These are phyloP conservation scores for Potorous gilbertii DNA, from an alignment of 2,797 vertebrate species.

Conservation along the genomic window DNA sequence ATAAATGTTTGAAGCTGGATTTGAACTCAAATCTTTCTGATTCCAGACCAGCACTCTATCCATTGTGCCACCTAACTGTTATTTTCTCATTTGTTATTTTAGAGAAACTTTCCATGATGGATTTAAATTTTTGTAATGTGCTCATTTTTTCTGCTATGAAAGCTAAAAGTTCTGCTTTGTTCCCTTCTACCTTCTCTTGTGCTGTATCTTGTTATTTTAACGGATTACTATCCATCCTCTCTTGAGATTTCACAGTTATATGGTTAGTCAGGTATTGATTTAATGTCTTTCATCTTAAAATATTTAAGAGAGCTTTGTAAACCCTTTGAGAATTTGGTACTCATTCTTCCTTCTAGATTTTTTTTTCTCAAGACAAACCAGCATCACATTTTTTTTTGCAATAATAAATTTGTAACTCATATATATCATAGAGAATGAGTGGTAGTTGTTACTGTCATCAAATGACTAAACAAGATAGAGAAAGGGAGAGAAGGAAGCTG, in stretches of 20 bases:
- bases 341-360: background rate
- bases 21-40: background rate
- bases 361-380: background rate
- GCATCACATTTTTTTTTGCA: background rate
- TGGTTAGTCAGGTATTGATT: background rate
- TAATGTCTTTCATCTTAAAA: background rate
- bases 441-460: background rate
- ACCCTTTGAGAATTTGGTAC: background rate
- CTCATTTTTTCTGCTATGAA: background rate
- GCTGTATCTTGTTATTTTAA: background rate
- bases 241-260: background rate
- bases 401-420: background rate
- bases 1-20: background rate
- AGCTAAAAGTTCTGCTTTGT: background rate
- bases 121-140: background rate
- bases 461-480: background rate
- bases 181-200: background rate
- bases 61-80: background rate
- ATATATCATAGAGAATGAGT: no score
- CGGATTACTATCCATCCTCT: background rate
- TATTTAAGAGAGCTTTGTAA: background rate
- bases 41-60: background rate
- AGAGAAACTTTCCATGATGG: background rate
- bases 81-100: background rate
- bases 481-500: background rate